Evolutionary conservation across 2,113 vertebrate species (phyloP).

Genomic region (Theristicus caerulescens): DNA sequence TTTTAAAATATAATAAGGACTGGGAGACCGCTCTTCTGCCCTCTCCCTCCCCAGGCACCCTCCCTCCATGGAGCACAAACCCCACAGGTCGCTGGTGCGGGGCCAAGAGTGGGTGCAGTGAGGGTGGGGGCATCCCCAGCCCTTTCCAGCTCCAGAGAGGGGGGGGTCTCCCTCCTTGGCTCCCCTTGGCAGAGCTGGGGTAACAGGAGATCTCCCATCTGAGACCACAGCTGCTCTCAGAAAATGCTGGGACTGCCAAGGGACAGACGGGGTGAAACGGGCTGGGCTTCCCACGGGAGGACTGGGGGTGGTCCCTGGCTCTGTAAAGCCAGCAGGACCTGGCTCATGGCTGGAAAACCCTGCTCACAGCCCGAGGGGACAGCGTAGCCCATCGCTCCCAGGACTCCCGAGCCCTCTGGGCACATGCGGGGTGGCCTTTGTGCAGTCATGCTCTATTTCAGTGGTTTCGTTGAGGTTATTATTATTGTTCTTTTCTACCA

Average conservation of each 20-base stretch:
- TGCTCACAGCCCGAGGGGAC: neutral
- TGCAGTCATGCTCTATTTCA: neutral
- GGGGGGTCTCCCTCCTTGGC: neutral
- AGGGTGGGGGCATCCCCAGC: neutral
- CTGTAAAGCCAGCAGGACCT: neutral
- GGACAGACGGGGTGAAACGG: fast-evolving
- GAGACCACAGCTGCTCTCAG: neutral
- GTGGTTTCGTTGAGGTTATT: neutral
- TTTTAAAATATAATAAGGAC: constrained; percentile 35
- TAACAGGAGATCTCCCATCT: neutral
- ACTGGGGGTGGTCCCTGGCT: neutral
- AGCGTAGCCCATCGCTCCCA: neutral
- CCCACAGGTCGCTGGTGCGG: neutral
- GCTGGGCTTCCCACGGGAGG: neutral
- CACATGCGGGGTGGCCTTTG: neutral
- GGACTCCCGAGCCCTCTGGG: neutral
- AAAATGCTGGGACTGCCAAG: neutral
- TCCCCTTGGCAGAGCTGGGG: neutral
- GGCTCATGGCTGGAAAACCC: neutral
- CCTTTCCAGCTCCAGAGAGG: neutral
- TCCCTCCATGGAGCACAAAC: neutral
- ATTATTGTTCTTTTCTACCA: neutral
- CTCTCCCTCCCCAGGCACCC: neutral
- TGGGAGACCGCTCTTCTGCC: neutral
- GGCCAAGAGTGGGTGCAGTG: neutral